Base-by-base conservation (phyloP, 2,888 invertebrate species). In the Hylaea fasciaria region DNA sequence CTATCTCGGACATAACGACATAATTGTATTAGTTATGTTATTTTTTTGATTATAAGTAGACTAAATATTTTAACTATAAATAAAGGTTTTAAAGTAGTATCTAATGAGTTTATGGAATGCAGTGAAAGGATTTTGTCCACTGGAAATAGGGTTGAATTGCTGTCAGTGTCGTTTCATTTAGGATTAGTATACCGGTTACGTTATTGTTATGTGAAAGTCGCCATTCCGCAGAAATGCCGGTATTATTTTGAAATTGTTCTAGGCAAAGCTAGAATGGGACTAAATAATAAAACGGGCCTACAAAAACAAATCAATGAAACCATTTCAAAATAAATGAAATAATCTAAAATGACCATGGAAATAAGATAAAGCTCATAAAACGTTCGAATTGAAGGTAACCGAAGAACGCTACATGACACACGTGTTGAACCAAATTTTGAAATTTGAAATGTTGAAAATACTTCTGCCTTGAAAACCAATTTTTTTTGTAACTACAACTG, bases 101-200 rank as follows among this genome's bases (percentile, higher is more conserved):
- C 2, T 2, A 22, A 3, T 46, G 41, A 62, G 39, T 55, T 48
- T 62, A 56, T 49, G 62, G 50, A 50, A 56, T 56, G 43, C 53
- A 56, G 52, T 62, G 56, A 65, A 62, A 56, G 58, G 58, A 53
- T 53, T 57, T 50, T 40, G 51, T 63, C 16, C 14, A 48, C 16
- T 28, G 48, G 40, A 12, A 39, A 48, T 47, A 47, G 44, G 47
- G 45, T 59, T 13, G 28, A 45, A 59, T 54, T 29, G 48, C 45
- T 45, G 49, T 54, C 54, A 44, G 14, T 43, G 53, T 53, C 54
- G 40, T 49, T 53, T 37, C 53, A 39, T 53, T 54, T 54, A 49
- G 16, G 16, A 47, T 58, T 53, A 14, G 32, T 11, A 32, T 22
- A 44, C 48, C 48, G 44, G 44, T 53, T 48, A 58, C 48, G 53